A percentile compares a stretch with the other conserved stretches of the same genome.
phyloP scores from a whole-genome alignment of 1,140 invertebrate species.

The Sminthurinus signatus region DNA sequence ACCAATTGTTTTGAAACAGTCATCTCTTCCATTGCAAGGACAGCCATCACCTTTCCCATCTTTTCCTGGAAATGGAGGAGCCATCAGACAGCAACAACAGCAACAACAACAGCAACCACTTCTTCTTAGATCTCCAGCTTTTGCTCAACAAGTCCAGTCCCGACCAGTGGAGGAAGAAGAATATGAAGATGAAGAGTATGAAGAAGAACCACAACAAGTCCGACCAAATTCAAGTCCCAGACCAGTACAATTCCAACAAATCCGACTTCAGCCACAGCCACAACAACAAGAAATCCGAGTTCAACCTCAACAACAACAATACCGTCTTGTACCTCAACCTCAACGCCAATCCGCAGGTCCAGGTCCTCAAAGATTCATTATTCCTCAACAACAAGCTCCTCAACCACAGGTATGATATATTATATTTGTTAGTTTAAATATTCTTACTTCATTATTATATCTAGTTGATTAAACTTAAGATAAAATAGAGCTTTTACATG shows the following conservation, averaged over 20 bases:
- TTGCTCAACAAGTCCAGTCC: slow-evolving; percentile 8
- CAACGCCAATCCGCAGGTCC: slow-evolving; percentile 1
- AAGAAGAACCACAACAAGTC: slow-evolving; percentile 18
- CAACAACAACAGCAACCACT: neutral
- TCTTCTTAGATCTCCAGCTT: neutral
- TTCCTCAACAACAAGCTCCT: slow-evolving; percentile 18
- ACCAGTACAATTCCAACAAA: neutral
- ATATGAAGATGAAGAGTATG: slow-evolving; percentile 29
- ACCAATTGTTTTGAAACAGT: slow-evolving; percentile 13
- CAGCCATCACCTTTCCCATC: slow-evolving; percentile 8
- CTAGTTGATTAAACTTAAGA: too few relatives aligned
- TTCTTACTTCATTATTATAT: too few relatives aligned
- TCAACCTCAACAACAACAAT: slow-evolving; percentile 9
- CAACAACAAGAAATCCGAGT: neutral
- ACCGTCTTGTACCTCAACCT: neutral
- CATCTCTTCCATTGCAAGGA: neutral
- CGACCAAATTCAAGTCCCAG: neutral
- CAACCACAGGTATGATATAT: slow-evolving; percentile 25
- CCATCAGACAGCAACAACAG: neutral
- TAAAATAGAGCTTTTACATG: too few relatives aligned
- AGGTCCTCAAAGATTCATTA: slow-evolving; percentile 21
- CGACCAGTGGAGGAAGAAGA: slow-evolving; percentile 9
- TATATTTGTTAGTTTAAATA: too few relatives aligned
- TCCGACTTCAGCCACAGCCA: neutral
- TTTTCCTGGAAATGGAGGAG: neutral